Base-by-base conservation (phyloP, 1,140 invertebrate species). In the Drosophila ogumai region DNA sequence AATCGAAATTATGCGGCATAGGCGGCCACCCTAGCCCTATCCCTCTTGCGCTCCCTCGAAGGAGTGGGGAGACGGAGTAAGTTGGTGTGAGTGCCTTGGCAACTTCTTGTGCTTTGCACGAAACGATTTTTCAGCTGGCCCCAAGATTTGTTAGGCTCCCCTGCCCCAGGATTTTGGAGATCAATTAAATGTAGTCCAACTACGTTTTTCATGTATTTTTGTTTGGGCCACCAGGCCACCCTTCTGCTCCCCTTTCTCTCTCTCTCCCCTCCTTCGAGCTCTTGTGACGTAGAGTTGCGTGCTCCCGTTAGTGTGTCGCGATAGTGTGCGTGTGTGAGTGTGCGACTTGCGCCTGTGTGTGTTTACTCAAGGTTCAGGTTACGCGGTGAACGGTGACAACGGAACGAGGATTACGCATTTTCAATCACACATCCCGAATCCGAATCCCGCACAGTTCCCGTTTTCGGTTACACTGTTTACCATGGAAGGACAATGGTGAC, bases 341-440 rank as follows among this genome's bases (percentile, higher is more conserved):
- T 71, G 46, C 60, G 36, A 79, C 52, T 65, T 78, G 52, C 67
- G 50, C 19, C 52, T 72, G 68, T 72, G 68, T 61, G 64, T 81
- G 81, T 90, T 88, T 88, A 88, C 84, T 88, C 84, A 88, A 88
- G 84, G 84, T 88, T 88, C 85, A 90, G 77, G 85, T 81, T 88
- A 87, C 81, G 66, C 66, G 66, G 66, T 69, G 63, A 69, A 55
- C 69, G 67, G 55, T 67, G 66, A 69, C 67, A 73, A 73, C 66
- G 69, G 67, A 72, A 59, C 67, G 67, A 38, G 67, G 82, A 81
- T 84, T 85, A 86, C 85, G 84, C 82, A 86, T 87, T 87, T 87
- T 87, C 82, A 87, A 86, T 86, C 82, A 84, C 59, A 76, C 41
- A 41, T 50, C 63, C 40, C 38, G 49, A 34, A 52, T 43, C 46